Evolutionary conservation across 2,797 vertebrate species (phyloP).

Genomic region (Acipenser oxyrinchus): DNA sequence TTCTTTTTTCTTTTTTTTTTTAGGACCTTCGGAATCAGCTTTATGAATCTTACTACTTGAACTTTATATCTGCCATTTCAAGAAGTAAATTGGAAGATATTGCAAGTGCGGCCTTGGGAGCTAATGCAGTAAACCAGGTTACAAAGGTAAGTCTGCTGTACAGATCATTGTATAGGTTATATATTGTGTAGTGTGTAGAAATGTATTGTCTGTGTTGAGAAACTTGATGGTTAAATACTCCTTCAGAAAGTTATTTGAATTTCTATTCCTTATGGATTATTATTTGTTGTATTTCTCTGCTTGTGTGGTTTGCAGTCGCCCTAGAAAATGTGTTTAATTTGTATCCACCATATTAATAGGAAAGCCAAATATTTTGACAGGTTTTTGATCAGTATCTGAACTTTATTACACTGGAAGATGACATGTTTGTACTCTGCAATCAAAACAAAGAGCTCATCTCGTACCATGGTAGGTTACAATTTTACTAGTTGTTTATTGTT

Average conservation of each 20-base stretch:
- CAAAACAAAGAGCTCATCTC: constrained; percentile 95
- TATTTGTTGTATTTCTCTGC: constrained; percentile 26
- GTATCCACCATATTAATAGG: neutral
- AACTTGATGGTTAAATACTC: too few relatives aligned
- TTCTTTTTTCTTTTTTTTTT: constrained; percentile 9
- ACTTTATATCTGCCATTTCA: constrained; percentile 97
- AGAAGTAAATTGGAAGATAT: constrained; percentile 96
- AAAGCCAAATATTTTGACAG: constrained; percentile 41
- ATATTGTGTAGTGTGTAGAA: too few relatives aligned
- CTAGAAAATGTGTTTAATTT: neutral
- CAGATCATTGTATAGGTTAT: neutral
- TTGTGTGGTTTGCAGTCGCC: too few relatives aligned
- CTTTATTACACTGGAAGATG: constrained; percentile 96
- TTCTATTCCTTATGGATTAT: neutral
- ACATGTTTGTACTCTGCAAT: constrained; percentile 93
- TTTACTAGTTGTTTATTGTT: too few relatives aligned
- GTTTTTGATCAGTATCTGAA: constrained; percentile 97
- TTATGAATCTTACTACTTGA: constrained; percentile 91
- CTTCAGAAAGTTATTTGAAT: too few relatives aligned
- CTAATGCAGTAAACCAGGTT: constrained; percentile 84
- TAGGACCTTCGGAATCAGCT: constrained; percentile 92
- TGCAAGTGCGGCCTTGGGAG: constrained; percentile 84
- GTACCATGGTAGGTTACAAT: constrained; percentile 73
- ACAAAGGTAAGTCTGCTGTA: constrained; percentile 72
- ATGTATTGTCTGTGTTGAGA: too few relatives aligned